Evolutionary conservation across 2,888 invertebrate species (phyloP), one percentile per base, ranked within the genome.

Genomic region (Mesorhabditis sp.): DNA sequence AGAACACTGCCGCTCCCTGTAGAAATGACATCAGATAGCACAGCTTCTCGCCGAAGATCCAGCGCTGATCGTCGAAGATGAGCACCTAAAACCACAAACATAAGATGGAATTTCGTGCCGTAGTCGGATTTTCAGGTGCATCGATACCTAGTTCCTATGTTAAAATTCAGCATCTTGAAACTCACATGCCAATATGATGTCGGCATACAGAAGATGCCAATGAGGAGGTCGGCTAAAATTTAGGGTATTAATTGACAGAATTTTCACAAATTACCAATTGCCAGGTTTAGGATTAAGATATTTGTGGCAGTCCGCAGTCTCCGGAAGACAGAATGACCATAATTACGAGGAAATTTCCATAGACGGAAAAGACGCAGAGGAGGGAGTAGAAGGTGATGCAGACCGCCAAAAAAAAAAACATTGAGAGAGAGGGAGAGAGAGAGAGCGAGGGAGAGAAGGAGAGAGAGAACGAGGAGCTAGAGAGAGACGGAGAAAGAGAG

Each of bases 151-250:
- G 58, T 50, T 50, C 10, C 7, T 50, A 50, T 50, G 58, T 50
- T 13, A 50, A 50, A 50, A 10, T 50, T 50, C n/a, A 50, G 7
- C n/a, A 50, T 50, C n/a, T 50, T 13, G n/a, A 50, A 50, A 50
- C 58, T 13, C 7, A 50, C 87, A 65, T 87, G 86, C 75, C 88
- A 85, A 74, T 87, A 87, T 63, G 86, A 86, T 74, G 87, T 86
- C 5, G 88, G 88, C 67, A 88, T 87, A 76, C 88, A 88, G 70
- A 88, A 80, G 5, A 87, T 78, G 4, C 87, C 85, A 84, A 88
- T 88, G 64, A 88, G 77, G n/a, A 88, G 82, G 76, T 88, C 88
- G 62, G 86, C 86, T 66, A 84, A 68, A 72, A 58, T 50, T 50
- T 50, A 50, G 10, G n/a, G 7, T 50, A 13, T 50, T 13, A 10